These are phyloP conservation scores for Avahi laniger DNA, from an alignment of 2,797 vertebrate genomes.

Conservation along the genomic window DNA sequence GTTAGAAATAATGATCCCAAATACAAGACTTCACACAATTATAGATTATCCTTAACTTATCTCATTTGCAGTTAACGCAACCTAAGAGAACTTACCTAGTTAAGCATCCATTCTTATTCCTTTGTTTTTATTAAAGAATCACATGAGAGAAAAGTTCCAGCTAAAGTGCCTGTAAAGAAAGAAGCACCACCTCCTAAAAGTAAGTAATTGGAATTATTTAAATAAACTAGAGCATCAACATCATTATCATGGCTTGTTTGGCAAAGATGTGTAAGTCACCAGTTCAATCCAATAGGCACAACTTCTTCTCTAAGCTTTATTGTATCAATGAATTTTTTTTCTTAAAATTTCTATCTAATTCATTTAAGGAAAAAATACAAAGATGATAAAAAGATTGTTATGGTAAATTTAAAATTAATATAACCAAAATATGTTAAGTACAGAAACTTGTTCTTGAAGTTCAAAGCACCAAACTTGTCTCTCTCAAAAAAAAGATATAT, in stretches of 20 bases:
- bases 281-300: slow-evolving; percentile 76
- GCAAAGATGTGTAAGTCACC: slow-evolving; percentile 18
- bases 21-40: neutral
- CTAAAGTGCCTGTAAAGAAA: slow-evolving; percentile 83
- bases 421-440: neutral
- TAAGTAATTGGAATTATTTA: slow-evolving; percentile 64
- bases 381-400: neutral
- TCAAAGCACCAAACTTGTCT: slow-evolving; percentile 39
- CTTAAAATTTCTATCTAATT: slow-evolving; percentile 12
- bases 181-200: slow-evolving; percentile 83
- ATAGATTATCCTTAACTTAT: neutral
- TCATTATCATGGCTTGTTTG: slow-evolving; percentile 59
- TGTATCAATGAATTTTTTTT: slow-evolving; percentile 6
- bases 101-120: slow-evolving; percentile 13
- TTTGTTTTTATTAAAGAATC: slow-evolving; percentile 73
- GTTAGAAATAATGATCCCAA: neutral
- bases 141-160: slow-evolving; percentile 79
- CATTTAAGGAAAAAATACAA: slow-evolving; percentile 12
- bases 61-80: neutral
- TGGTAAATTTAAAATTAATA: slow-evolving; percentile 48
- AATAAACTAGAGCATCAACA: neutral
- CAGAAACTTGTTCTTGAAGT: slow-evolving; percentile 7
- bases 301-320: slow-evolving; percentile 75
- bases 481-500: neutral
- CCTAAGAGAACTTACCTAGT: neutral